These are phyloP conservation scores for Drosophila baimaii DNA, from an alignment of 1,140 invertebrate species.

Conservation along the genomic window DNA sequence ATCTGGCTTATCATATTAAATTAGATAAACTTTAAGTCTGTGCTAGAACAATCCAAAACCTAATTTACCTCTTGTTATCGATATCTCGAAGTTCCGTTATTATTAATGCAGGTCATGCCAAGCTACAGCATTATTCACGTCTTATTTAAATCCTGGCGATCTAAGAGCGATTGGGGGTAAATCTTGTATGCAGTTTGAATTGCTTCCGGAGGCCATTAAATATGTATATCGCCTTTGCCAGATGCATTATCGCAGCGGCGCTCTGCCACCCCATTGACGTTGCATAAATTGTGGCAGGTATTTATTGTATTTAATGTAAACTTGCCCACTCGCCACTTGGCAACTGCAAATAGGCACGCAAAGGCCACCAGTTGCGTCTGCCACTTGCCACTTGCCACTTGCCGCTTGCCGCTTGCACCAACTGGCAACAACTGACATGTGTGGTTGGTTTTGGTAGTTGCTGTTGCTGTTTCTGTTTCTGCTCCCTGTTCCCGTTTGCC, in stretches of 20 bases:
- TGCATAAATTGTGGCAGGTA: constrained; percentile 76
- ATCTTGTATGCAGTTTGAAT: constrained; percentile 53
- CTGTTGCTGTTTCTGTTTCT: constrained; percentile 19
- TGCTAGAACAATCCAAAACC: neutral
- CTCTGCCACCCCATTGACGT: constrained; percentile 46
- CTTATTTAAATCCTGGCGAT: constrained; percentile 16
- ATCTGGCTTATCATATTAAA: neutral
- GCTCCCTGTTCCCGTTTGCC: constrained; percentile 3
- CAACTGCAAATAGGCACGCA: constrained; percentile 78
- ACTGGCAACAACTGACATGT: constrained; percentile 52
- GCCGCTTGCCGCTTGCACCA: constrained; percentile 5
- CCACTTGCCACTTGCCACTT: constrained; percentile 44
- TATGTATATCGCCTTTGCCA: constrained; percentile 40
- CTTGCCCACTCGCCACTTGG: constrained; percentile 75
- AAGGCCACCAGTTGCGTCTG: constrained; percentile 70
- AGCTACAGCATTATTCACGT: constrained; percentile 7
- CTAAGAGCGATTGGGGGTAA: constrained; percentile 28
- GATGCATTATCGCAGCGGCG: constrained; percentile 25
- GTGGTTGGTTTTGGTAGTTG: constrained; percentile 45
- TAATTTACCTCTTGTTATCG: neutral
- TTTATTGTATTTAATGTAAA: constrained; percentile 81
- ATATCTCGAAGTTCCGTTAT: neutral
- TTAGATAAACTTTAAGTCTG: neutral
- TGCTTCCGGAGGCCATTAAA: constrained; percentile 48
- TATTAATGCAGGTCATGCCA: neutral